Evolutionary conservation across 2,797 vertebrate genomes (phyloP).

Genomic region (Pyrocephalus nanus): DNA sequence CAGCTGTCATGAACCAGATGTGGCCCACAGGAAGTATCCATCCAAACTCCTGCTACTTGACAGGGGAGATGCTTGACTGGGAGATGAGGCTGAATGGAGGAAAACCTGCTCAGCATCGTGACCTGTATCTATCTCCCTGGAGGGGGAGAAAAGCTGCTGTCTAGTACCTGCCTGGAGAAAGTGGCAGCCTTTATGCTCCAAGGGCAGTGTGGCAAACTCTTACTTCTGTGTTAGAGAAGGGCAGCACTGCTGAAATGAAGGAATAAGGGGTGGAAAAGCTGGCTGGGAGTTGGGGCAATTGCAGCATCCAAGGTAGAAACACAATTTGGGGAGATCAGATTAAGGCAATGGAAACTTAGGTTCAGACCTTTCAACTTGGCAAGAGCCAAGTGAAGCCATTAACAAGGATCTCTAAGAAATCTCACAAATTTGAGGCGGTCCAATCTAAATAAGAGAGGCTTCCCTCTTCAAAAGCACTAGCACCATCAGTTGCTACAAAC

Average conservation of each 20-base stretch:
- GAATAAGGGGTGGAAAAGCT: not conserved
- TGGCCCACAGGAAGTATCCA: not conserved
- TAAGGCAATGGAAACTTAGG: rapidly evolving
- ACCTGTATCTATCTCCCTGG: not conserved
- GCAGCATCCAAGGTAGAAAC: not conserved
- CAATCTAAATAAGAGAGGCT: not conserved
- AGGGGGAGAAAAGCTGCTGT: not conserved
- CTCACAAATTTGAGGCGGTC: not conserved
- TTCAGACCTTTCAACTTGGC: not conserved
- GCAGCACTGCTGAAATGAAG: not conserved
- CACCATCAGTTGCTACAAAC: not conserved
- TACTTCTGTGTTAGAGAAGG: not conserved
- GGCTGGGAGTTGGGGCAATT: not conserved
- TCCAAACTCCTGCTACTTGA: not conserved
- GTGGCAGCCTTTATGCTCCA: not conserved
- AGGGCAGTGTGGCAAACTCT: not conserved
- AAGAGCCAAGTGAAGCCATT: not conserved
- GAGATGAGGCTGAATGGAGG: not conserved
- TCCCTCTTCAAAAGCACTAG: not conserved
- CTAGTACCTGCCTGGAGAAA: not conserved
- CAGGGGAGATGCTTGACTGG: no score
- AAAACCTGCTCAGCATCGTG: rapidly evolving
- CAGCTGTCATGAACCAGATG: not conserved
- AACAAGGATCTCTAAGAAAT: not conserved
- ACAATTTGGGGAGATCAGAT: not conserved